These are phyloP conservation scores for Parthenolecanium corni DNA, from an alignment of 2,888 invertebrate species.

Conservation along the genomic window DNA sequence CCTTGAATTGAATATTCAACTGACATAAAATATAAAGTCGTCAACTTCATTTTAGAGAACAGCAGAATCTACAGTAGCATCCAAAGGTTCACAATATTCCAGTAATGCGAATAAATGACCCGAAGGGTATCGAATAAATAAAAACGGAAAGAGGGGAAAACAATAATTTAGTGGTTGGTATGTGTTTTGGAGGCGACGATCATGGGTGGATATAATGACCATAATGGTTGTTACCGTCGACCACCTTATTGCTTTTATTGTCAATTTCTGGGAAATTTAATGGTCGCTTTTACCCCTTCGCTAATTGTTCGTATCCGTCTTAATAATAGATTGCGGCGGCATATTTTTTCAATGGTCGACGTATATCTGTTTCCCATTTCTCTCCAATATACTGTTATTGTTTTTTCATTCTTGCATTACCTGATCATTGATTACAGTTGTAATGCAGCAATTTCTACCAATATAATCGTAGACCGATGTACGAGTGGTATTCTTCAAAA, in stretches of 20 bases:
- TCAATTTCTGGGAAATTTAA: slow-evolving; percentile 22
- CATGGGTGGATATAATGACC: slow-evolving; percentile 22
- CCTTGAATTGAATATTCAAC: no score
- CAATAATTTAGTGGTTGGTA: not conserved
- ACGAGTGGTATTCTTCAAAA: no score
- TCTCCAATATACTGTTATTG: not conserved
- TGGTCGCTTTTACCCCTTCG: slow-evolving; percentile 20
- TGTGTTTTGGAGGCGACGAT: slow-evolving; percentile 6
- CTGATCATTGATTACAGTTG: no score
- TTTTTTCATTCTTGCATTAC: not conserved
- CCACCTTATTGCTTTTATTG: slow-evolving; percentile 27
- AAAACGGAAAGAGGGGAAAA: no score
- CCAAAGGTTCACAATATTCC: no score
- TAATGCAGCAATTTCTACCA: no score
- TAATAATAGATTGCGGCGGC: slow-evolving; percentile 2
- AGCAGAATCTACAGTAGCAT: no score
- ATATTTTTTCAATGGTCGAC: not conserved
- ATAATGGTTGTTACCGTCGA: slow-evolving; percentile 14
- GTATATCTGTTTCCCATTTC: not conserved
- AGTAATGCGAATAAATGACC: slow-evolving; percentile 11
- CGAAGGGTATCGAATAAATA: slow-evolving; percentile 2
- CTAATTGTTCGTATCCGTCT: slow-evolving; percentile 26
- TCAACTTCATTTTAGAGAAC: no score
- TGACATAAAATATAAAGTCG: no score
- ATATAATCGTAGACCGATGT: no score